Base-by-base conservation (phyloP, 2,797 vertebrate species). In the Micromesistius poutassou region DNA sequence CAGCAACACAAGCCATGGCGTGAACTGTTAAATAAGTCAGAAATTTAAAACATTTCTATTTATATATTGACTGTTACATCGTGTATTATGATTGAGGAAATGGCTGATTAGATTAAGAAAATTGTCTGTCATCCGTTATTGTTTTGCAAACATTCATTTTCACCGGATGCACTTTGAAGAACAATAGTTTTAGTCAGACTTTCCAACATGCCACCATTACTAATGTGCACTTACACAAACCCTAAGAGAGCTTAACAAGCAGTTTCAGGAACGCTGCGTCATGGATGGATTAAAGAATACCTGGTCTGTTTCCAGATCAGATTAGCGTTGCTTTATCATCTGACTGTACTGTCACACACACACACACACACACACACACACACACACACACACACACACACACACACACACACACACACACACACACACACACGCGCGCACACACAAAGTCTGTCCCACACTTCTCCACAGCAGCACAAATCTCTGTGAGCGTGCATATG, bases 301-400 rank as follows among this genome's bases (percentile, higher is more conserved):
- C n/a, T 72, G 35, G 68, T 72, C 16, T 80, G 77, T 81, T 78
- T 80, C 19, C 62, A 42, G 77, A 74, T 9, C 70, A 78, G 79
- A 84, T 83, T 78, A 72, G 35, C 62, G 33, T 83, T 79, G 77
- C 80, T 88, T 84, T 86, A 82, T 83, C 76, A 91, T 91, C 89
- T 87, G 84, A 71, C 82, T 81, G 80, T 81, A 74, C 76, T 81
- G 80, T 80, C 82, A 80, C 77, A 83, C 79, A 30, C 81, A 89
- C 88, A 86, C 62, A 8, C 62, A 19, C 62, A 19, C 62, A 8
- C 22, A 8, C 62, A 9, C 25, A 19, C 62, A 8, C 25, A 8
- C 62, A 8, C 25, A 19, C 62, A 19, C 25, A 13, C 42, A 13
- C 42, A 13, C 42, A 19, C 46, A 19, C 46, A 19, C 46, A 55